Percentiles rank a stretch among this genome's conserved stretches.
Conservation (phyloP, 2,888 invertebrate species). For the Ptilodon capucinus region DNA sequence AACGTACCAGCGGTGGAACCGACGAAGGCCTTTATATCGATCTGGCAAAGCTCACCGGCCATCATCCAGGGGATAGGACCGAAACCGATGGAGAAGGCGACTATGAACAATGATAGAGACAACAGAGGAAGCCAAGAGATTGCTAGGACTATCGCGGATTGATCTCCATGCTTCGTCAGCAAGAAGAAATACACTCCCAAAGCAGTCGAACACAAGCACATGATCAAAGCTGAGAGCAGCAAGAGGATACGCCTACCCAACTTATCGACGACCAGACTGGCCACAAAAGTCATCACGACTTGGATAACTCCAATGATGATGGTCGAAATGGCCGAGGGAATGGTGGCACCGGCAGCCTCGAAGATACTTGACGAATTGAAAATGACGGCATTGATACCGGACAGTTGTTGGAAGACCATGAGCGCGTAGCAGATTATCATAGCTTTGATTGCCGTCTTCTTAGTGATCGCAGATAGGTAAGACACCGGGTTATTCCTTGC, state of each 20-base stretch:
- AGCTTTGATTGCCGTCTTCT: conserved; percentile 85
- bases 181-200: conserved; percentile 88
- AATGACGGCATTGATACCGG: conserved; percentile 92
- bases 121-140: conserved; percentile 89
- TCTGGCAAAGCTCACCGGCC: conserved; percentile 90
- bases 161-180: conserved; percentile 52
- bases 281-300: conserved; percentile 88
- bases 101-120: conserved; percentile 88
- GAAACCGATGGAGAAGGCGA: conserved; percentile 91
- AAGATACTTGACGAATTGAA: conserved; percentile 91
- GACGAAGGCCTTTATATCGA: conserved; percentile 89
- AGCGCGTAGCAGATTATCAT: conserved; percentile 88
- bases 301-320: conserved; percentile 94
- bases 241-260: conserved; percentile 90
- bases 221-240: conserved; percentile 86
- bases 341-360: conserved; percentile 81
- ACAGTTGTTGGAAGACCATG: conserved; percentile 95
- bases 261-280: conserved; percentile 90
- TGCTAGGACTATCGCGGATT: conserved; percentile 63
- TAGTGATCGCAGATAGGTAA: conserved; percentile 80
- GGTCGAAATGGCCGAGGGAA: conserved; percentile 84
- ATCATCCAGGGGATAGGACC: conserved; percentile 96
- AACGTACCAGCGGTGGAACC: conserved; percentile 90
- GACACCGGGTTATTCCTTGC: conserved; percentile 79
- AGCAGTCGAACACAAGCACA: conserved; percentile 87